A percentile compares a stretch with the other conserved stretches of the same genome.
Evolutionary conservation across 1,140 invertebrate genomes (phyloP).

Genomic region (Drosophila leontia): DNA sequence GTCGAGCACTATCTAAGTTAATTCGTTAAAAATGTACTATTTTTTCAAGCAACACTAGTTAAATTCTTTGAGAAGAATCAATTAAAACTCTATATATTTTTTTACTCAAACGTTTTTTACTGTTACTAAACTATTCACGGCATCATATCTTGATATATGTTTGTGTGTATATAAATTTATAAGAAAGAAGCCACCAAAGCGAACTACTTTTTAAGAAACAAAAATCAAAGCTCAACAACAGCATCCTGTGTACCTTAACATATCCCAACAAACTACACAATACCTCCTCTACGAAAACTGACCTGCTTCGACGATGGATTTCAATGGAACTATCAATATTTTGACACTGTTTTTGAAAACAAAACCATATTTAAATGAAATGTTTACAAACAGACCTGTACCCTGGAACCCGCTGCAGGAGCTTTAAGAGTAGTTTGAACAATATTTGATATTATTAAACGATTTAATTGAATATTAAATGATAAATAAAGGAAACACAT

Average conservation of each 20-base stretch:
- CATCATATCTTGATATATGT: slow-evolving; percentile 51
- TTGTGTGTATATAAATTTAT: slow-evolving; percentile 54
- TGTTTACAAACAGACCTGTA: background rate
- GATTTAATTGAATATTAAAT: slow-evolving; percentile 17
- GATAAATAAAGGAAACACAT: slow-evolving; percentile 28
- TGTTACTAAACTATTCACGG: slow-evolving; percentile 37
- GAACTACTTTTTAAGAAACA: slow-evolving; percentile 21
- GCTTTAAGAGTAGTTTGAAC: slow-evolving; percentile 34
- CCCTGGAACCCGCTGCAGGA: slow-evolving; percentile 14
- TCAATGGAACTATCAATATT: slow-evolving; percentile 29
- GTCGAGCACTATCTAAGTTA: slow-evolving; percentile 8
- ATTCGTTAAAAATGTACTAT: slow-evolving; percentile 7
- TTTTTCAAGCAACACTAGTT: slow-evolving; percentile 44
- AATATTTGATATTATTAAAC: slow-evolving; percentile 49
- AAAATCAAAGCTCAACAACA: slow-evolving; percentile 26
- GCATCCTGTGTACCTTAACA: slow-evolving; percentile 38
- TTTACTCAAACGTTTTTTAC: slow-evolving; percentile 57
- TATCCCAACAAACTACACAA: slow-evolving; percentile 63
- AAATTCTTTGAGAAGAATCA: slow-evolving; percentile 51
- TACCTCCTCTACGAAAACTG: slow-evolving; percentile 60
- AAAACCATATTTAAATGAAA: slow-evolving; percentile 27
- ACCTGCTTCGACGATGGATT: slow-evolving; percentile 35
- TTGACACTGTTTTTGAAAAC: slow-evolving; percentile 17
- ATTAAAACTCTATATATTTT: slow-evolving; percentile 67
- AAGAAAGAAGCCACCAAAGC: slow-evolving; percentile 42